Base-by-base conservation (phyloP, 2,797 vertebrate species). In the Propithecus perrieri region DNA sequence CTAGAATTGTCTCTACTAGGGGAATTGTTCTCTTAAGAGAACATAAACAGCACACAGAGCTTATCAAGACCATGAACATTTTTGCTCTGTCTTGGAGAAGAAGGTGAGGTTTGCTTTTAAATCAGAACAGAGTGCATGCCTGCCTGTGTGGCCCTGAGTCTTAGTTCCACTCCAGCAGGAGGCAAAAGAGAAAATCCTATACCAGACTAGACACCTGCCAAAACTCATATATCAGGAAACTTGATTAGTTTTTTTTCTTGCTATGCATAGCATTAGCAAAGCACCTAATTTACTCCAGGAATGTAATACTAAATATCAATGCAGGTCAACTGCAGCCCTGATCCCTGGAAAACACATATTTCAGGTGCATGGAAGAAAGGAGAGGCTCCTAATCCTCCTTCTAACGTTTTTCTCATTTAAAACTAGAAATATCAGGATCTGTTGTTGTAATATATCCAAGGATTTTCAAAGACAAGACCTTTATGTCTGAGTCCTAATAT, bases 121-220 rank as follows among this genome's bases (percentile, higher is more conserved):
- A 81, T 69, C 38, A 69, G 78, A 96, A 55, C 26, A 69, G 12
- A 59, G n/a, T 15, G 9, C 46, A 41, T 74, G 65, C 26, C 94
- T 85, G 93, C 83, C 78, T 97, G 97, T 95, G 96, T 97, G 97
- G 95, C 96, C 94, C 76, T 48, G 38, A 89, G 48, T 84, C 93
- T 97, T 93, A 79, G 95, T 96, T 97, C 89, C 96, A 97, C 91
- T 91, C 50, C 84, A 97, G 88, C 65, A 93, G 92, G 96, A 95
- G 94, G 80, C 80, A 94, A 97, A 97, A 95, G 80, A 81, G 89
- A 97, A 97, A 97, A 97, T 97, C 95, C 88, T 96, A 13, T 24
- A 87, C 85, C 69, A 41, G 91, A 80, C 67, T 83, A 93, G 94
- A 94, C 94, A 97, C 94, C 97, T 97, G 97, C 95, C 86, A 97